Base-by-base conservation (phyloP, 2,888 invertebrate species). In the Xestoiulus laeticollis region DNA sequence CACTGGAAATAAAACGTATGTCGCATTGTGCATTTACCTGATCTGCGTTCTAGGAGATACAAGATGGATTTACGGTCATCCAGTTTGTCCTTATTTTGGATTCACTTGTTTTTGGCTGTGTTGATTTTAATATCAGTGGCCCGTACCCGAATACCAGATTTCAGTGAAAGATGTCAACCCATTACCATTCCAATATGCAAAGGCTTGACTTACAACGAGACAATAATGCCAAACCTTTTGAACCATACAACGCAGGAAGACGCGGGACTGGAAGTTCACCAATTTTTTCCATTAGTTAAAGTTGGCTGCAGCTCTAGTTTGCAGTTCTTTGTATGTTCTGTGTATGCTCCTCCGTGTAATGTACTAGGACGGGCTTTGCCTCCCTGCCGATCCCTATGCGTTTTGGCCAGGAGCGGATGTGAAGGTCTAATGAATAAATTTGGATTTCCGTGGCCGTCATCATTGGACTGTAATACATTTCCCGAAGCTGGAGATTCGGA, bases 341-440 rank as follows among this genome's bases (percentile, higher is more conserved):
- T 93, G 91, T 99, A 96, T 92, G 97, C 96, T 16, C 99, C 99
- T 0, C 96, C 99, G 8, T 99, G 99, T 92, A 99, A 99, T 1
- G 97, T 98, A 89, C 93, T 99, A 90, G 97, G 98, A 85, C 94
- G 94, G 89, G 96, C 98, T 0, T 93, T 92, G 32, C 91, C 91
- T 0, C 92, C 92, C 92, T 89, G 93, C 93, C 89, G 91, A 90
- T 78, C 92, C 92, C 0, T 87, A 86, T 44, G 26, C 10, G 19
- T 96, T 90, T 96, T 97, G 88, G 98, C 97, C 0, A 94, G 95
- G 90, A 94, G 94, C 85, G 96, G 96, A n/a, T 99, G 98, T 92
- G 97, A 97, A 91, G 93, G 94, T 12, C 93, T 97, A 19, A 96
- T 98, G 96, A 94, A 94, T 91, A 94, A 94, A 89, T 98, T 97